Conservation (phyloP, 2,888 invertebrate genomes). For the Phortica okadai region DNA sequence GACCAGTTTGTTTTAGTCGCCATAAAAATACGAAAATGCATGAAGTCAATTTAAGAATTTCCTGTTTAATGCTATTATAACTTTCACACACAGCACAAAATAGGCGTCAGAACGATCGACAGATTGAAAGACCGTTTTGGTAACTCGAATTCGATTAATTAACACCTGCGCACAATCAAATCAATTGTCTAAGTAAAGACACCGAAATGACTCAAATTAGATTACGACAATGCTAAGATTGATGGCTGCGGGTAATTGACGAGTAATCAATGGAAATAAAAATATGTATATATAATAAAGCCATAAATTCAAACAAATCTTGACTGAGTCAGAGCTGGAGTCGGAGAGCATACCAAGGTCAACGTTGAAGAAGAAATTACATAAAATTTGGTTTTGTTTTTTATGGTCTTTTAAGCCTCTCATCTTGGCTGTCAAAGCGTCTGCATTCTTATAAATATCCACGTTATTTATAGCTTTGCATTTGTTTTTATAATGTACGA, state of each 20-base stretch:
- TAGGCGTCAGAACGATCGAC: neutral
- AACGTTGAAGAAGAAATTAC: neutral
- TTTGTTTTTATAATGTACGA: neutral
- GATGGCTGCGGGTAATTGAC: constrained; percentile 2
- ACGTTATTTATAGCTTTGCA: neutral
- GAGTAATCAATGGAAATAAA: neutral
- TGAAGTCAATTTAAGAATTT: neutral
- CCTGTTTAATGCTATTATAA: neutral
- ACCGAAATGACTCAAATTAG: neutral
- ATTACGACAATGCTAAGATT: neutral
- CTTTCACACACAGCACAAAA: constrained; percentile 10
- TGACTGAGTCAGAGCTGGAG: too few relatives aligned
- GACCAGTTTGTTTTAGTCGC: neutral
- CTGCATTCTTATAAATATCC: neutral
- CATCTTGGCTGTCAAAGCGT: neutral
- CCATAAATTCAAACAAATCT: neutral
- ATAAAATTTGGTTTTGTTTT: neutral
- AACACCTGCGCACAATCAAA: constrained; percentile 3
- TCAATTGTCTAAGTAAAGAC: neutral
- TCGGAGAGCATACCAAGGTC: too few relatives aligned
- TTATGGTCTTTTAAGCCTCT: neutral
- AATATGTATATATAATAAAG: neutral
- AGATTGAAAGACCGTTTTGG: neutral
- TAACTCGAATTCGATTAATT: neutral
- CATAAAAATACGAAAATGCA: neutral